Base-by-base conservation (phyloP, 92 coral and sea anemone species). In the Parazoanthus swiftii region DNA sequence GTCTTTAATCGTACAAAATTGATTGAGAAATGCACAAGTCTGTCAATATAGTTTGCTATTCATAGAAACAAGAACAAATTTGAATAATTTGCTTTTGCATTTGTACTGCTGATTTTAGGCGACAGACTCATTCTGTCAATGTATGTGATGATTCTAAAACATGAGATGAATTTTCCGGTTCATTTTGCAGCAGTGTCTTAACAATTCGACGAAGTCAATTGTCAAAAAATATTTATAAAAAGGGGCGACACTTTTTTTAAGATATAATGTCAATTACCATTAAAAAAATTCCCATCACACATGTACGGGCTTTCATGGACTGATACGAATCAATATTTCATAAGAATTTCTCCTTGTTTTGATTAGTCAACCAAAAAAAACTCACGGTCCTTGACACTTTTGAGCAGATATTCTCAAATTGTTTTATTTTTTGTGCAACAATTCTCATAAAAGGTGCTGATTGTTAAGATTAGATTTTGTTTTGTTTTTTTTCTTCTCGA, bases 21-120 rank as follows among this genome's bases (percentile, higher is more conserved):
- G 77, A 83, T 83, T 83, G 39, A 59, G 77, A 83, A 83, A 42
- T 3, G 46, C n/a, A 76, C 80, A 39, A 76, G 80, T 7, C 86
- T 14, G 11, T 43, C 77, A 44, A 81, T 81, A 83, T 67, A 43
- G 33, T 16, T 59, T 81, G 13, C 26, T 77, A 44, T 77, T 77
- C 81, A 18, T 77, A 21, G 56, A 44, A 77, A 20, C 51, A 48
- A 35, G 59, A 50, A 42, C 29, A 44, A 37, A 39, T 36, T 59
- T 58, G 85, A 80, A 33, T 63, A 37, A 16, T 15, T 36, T 81
- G 67, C 13, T 11, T 42, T 36, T 20, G 2, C 6, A 37, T 6
- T 58, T 1, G n/a, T 36, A 39, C 80, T 15, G 46, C 20, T 39
- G 25, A 39, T 76, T 76, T 38, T 18, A 18, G 79, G 25, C 48